These are phyloP conservation scores for Genyomyrus donnyi DNA, from an alignment of 2,113 vertebrate species.

Conservation along the genomic window DNA sequence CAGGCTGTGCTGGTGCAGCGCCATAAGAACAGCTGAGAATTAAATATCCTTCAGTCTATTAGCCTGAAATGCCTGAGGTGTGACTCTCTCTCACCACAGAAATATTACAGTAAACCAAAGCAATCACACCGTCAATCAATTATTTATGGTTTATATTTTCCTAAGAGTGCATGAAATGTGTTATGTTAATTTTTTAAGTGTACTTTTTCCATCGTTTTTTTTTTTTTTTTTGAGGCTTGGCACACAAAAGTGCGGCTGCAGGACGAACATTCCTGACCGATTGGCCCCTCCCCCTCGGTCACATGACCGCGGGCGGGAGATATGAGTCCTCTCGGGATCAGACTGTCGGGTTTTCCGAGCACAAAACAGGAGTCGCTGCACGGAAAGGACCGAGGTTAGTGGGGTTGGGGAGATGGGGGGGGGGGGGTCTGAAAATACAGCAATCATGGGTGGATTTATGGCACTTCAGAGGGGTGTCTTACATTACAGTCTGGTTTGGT, in stretches of 20 bases:
- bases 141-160: constrained; percentile 66
- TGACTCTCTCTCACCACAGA: constrained; percentile 54
- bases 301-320: constrained; percentile 39
- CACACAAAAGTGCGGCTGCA: constrained; percentile 29
- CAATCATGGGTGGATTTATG: background rate
- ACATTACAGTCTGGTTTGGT: constrained; percentile 14
- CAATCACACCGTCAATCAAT: constrained; percentile 66
- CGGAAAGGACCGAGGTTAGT: constrained; percentile 37
- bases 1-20: constrained; percentile 29
- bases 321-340: constrained; percentile 43
- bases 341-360: constrained; percentile 37
- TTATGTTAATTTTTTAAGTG: constrained; percentile 58
- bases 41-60: constrained; percentile 61
- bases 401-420: background rate
- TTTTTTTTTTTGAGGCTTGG: constrained; percentile 36
- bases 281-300: constrained; percentile 39
- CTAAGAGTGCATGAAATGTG: constrained; percentile 56
- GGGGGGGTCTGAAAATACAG: constrained; percentile 21
- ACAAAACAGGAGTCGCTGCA: constrained; percentile 39
- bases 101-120: constrained; percentile 66
- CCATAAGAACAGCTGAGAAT: constrained; percentile 42
- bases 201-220: constrained; percentile 38
- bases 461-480: background rate
- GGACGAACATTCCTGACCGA: constrained; percentile 49
- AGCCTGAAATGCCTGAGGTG: constrained; percentile 63